Conservation (phyloP, 35 echinoderm and acorn worm species). For the Ophioderma brevispina region DNA sequence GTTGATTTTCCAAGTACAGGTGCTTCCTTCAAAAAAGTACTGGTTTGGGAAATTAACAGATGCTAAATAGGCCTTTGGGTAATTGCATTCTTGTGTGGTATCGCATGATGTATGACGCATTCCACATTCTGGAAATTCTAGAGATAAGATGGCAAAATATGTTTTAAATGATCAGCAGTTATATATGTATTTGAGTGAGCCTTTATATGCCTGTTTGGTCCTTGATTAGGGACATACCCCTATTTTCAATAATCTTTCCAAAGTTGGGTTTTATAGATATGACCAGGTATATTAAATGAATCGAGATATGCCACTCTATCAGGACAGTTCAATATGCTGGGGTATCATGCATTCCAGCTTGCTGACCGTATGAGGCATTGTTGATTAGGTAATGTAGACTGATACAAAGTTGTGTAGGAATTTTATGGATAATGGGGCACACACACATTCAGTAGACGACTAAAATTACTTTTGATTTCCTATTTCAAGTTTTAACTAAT, state of each 20-base stretch:
- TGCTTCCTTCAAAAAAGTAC: neutral
- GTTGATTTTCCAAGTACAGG: neutral
- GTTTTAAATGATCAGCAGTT: neutral
- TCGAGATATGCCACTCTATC: neutral
- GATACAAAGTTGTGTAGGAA: no score
- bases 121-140: neutral
- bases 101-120: neutral
- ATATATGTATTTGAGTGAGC: neutral
- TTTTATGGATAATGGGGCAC: no score
- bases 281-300: neutral
- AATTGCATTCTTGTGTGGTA: neutral
- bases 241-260: neutral
- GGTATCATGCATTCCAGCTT: no score
- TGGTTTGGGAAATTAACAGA: neutral
- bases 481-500: no score
- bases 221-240: neutral
- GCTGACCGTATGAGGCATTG: no score
- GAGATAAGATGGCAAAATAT: neutral
- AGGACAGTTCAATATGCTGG: no score
- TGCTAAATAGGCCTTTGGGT: neutral
- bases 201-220: neutral
- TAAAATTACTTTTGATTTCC: no score
- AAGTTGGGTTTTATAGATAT: neutral
- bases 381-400: no score
- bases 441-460: no score